A percentile compares a stretch with the other conserved stretches of the same genome.
Evolutionary conservation across 2,888 invertebrate genomes (phyloP).

Genomic region (Labia minor): DNA sequence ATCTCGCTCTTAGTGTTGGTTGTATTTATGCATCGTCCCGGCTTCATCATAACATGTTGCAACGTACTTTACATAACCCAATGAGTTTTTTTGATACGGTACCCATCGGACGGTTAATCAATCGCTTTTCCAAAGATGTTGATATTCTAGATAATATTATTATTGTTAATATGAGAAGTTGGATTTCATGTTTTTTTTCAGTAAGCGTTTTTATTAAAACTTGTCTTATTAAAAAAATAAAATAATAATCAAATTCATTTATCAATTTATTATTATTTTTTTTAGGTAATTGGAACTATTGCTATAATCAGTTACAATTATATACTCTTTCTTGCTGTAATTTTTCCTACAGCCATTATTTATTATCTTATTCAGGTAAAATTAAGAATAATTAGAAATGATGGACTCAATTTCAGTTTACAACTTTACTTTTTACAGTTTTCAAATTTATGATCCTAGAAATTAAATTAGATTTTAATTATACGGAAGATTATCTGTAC

Average conservation of each 20-base stretch:
- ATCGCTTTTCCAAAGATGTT: slow-evolving; percentile 57
- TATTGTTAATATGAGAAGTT: slow-evolving; percentile 48
- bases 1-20: slow-evolving; percentile 38
- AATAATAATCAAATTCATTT: too few relatives aligned
- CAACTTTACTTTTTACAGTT: too few relatives aligned
- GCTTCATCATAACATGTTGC: slow-evolving; percentile 49
- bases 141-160: slow-evolving; percentile 52
- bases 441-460: too few relatives aligned
- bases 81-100: slow-evolving; percentile 60
- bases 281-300: slow-evolving; percentile 71
- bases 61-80: slow-evolving; percentile 48
- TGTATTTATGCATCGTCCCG: slow-evolving; percentile 30
- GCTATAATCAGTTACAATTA: slow-evolving; percentile 80
- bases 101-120: slow-evolving; percentile 55
- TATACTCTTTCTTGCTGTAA: slow-evolving; percentile 65
- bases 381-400: not conserved
- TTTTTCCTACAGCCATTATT: slow-evolving; percentile 65
- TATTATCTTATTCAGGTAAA: slow-evolving; percentile 65
- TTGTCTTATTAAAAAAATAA: too few relatives aligned
- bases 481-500: too few relatives aligned
- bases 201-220: slow-evolving; percentile 35
- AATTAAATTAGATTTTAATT: too few relatives aligned
- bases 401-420: too few relatives aligned
- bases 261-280: slow-evolving; percentile 9
- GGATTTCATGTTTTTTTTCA: slow-evolving; percentile 55